Evolutionary conservation across 1,140 invertebrate species (phyloP).

Genomic region (Kradibia gibbosae): DNA sequence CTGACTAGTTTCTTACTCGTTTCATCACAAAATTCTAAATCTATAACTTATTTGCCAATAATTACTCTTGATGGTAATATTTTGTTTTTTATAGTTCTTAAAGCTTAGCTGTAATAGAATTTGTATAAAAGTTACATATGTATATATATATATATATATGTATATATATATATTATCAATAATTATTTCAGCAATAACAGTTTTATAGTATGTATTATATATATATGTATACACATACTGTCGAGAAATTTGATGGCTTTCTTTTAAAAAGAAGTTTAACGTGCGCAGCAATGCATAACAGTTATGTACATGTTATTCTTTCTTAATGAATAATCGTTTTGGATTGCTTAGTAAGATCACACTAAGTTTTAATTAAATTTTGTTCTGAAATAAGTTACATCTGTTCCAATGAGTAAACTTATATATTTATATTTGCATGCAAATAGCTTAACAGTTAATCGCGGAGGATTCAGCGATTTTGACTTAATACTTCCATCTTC

Average conservation of each 20-base stretch:
- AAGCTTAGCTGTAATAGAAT: too few species aligned
- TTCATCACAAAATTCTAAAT: neutral
- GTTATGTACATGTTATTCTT: neutral
- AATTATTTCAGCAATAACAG: neutral
- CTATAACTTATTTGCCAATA: neutral
- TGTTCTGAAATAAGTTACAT: neutral
- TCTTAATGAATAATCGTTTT: neutral
- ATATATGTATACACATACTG: neutral
- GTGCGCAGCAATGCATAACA: neutral
- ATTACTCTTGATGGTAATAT: neutral
- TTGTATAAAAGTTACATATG: neutral
- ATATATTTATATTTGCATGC: too few species aligned
- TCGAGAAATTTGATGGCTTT: neutral
- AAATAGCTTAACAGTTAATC: too few species aligned
- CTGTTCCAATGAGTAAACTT: neutral
- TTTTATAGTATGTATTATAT: neutral
- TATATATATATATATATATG: neutral
- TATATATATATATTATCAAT: neutral
- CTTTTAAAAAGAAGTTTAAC: neutral
- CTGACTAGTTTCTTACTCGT: conserved; percentile 31
- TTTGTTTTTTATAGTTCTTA: neutral
- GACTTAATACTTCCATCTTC: too few species aligned
- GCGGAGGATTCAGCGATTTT: too few species aligned
- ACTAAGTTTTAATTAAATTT: neutral
- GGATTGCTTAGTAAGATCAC: neutral